Conservation (phyloP, 2,113 vertebrate genomes). For the Apodemus speciosus region DNA sequence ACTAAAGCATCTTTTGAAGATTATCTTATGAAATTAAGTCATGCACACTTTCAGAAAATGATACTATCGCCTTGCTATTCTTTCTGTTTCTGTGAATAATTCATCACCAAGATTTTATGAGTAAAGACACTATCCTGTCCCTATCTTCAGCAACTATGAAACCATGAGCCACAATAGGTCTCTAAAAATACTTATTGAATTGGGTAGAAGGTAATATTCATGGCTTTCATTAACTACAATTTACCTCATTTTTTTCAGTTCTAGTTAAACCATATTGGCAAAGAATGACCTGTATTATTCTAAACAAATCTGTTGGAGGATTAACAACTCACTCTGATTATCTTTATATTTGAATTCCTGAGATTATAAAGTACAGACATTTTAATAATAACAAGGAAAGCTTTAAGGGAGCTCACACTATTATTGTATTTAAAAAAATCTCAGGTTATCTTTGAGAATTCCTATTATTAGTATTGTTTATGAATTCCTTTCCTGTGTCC, state of each 20-base stretch:
- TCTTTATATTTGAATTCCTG: not conserved
- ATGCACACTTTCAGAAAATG: not conserved
- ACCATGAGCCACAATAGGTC: not conserved
- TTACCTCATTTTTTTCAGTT: constrained; percentile 26
- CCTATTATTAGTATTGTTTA: not conserved
- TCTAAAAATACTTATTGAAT: constrained; percentile 22
- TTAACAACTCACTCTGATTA: constrained; percentile 15
- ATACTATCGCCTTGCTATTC: not conserved
- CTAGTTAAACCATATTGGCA: not conserved
- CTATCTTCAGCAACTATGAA: not conserved
- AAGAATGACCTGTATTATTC: not conserved
- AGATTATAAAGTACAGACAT: constrained; percentile 29
- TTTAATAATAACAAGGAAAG: constrained; percentile 35
- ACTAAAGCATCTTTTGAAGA: not conserved
- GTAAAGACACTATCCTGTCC: not conserved
- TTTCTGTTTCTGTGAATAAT: not conserved
- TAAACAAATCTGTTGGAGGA: constrained; percentile 43
- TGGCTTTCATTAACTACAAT: constrained; percentile 23
- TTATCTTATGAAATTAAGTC: not conserved
- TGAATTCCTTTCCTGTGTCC: not conserved
- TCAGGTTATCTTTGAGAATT: not conserved
- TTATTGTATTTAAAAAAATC: constrained; percentile 34
- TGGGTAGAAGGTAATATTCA: not conserved
- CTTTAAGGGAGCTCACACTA: not conserved
- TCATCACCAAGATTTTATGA: not conserved